These are phyloP conservation scores for Pitangus sulphuratus DNA, from an alignment of 2,797 vertebrate genomes.

Conservation along the genomic window DNA sequence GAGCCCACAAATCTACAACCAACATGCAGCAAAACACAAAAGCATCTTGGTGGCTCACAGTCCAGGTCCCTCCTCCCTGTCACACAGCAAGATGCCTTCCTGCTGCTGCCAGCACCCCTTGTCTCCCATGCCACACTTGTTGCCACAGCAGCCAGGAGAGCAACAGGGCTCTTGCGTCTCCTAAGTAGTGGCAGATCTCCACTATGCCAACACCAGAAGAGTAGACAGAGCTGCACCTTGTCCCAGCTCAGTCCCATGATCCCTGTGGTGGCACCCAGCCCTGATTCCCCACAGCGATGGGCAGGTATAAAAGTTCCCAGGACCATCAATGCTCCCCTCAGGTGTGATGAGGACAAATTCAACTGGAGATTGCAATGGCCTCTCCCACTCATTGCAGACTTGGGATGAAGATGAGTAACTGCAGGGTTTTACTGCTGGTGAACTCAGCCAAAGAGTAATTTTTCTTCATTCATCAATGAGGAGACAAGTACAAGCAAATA, in stretches of 20 bases:
- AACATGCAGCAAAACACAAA: not conserved
- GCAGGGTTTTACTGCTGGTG: not conserved
- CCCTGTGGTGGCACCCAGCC: not conserved
- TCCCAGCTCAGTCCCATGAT: not conserved
- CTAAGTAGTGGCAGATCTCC: not conserved
- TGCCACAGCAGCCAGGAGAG: not conserved
- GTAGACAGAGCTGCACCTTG: not conserved
- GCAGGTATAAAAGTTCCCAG: not conserved
- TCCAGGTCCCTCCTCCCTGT: not conserved
- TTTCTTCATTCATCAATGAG: slow-evolving; percentile 34
- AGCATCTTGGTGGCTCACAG: not conserved
- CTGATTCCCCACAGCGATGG: not conserved
- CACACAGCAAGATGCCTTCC: not conserved
- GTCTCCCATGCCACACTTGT: not conserved
- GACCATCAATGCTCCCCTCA: not conserved
- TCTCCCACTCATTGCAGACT: not conserved
- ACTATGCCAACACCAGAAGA: not conserved
- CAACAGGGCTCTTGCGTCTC: rapidly evolving
- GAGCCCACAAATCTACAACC: not conserved
- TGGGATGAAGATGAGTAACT: slow-evolving; percentile 23
- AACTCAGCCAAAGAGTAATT: slow-evolving; percentile 6
- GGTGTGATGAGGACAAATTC: not conserved
- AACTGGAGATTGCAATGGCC: not conserved
- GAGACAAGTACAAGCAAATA: slow-evolving; percentile 62
- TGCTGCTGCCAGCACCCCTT: not conserved